Conservation (phyloP, 2,888 invertebrate species). For the Metellina segmentata region DNA sequence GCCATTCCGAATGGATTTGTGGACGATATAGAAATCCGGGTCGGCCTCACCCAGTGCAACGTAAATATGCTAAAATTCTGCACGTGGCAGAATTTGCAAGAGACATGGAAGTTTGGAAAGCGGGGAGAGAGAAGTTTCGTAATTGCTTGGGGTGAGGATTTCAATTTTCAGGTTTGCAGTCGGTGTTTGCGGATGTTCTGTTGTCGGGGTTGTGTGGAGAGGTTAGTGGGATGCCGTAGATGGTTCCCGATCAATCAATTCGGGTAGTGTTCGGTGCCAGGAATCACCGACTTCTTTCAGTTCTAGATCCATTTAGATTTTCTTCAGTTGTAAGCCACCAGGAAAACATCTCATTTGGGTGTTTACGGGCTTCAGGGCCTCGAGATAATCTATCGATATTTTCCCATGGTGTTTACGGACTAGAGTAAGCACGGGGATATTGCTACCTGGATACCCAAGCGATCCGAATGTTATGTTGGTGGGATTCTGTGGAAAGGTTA, state of each 20-base stretch:
- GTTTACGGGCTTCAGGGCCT: no score
- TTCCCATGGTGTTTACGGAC: no score
- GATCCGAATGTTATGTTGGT: no score
- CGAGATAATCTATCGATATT: no score
- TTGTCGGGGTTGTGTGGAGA: no score
- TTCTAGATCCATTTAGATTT: no score
- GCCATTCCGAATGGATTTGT: neutral
- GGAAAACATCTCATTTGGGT: no score
- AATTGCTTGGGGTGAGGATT: neutral
- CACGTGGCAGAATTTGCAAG: conserved; percentile 16
- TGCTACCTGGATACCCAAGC: no score
- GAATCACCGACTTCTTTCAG: no score
- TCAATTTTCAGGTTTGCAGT: neutral
- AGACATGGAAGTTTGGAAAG: neutral
- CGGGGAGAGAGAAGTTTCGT: neutral
- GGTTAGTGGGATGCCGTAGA: neutral
- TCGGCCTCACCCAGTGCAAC: neutral
- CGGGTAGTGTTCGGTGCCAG: neutral
- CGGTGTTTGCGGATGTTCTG: neutral
- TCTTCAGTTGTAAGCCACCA: no score
- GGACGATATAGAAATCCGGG: neutral
- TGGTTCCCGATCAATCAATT: neutral
- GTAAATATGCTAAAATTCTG: conserved; percentile 49
- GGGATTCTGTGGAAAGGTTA: no score
- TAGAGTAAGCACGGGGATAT: no score